Percentiles rank a stretch among this genome's conserved stretches.
Conservation (phyloP, 1,140 invertebrate species). For the Diachasmimorpha longicaudata region DNA sequence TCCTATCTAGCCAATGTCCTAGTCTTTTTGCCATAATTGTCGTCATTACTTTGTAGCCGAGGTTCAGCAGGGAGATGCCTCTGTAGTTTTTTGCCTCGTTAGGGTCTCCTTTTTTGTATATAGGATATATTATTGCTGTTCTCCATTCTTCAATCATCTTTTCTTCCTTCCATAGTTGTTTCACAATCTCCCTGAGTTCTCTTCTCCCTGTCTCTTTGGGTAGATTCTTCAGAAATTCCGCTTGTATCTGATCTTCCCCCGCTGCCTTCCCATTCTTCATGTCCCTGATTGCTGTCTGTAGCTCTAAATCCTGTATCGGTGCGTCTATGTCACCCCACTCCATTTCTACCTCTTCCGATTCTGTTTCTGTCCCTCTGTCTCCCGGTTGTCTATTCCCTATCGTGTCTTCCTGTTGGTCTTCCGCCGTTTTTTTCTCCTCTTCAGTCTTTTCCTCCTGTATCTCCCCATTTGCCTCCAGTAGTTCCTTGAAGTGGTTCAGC, state of each 20-base stretch:
- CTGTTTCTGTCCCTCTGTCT: neutral
- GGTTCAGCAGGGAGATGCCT: neutral
- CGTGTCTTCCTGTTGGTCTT: neutral
- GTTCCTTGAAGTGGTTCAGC: neutral
- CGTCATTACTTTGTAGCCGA: neutral
- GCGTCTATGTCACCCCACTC: neutral
- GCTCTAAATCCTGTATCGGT: neutral
- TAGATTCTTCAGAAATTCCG: neutral
- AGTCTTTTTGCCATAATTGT: neutral
- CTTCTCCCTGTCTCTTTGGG: neutral
- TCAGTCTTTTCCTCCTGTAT: neutral
- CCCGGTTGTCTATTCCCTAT: neutral
- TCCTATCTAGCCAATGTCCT: neutral
- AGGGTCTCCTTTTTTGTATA: neutral
- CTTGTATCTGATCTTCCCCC: neutral
- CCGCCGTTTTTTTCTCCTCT: neutral
- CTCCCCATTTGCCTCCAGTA: neutral
- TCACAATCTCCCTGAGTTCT: neutral
- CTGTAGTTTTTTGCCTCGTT: neutral
- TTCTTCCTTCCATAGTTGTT: neutral
- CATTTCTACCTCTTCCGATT: neutral
- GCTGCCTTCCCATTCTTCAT: conserved; percentile 2
- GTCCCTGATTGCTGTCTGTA: neutral
- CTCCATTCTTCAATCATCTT: neutral
- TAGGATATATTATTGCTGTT: neutral